Evolutionary conservation across 2,888 invertebrate species (phyloP).

Genomic region (Ornithoptera priamus): DNA sequence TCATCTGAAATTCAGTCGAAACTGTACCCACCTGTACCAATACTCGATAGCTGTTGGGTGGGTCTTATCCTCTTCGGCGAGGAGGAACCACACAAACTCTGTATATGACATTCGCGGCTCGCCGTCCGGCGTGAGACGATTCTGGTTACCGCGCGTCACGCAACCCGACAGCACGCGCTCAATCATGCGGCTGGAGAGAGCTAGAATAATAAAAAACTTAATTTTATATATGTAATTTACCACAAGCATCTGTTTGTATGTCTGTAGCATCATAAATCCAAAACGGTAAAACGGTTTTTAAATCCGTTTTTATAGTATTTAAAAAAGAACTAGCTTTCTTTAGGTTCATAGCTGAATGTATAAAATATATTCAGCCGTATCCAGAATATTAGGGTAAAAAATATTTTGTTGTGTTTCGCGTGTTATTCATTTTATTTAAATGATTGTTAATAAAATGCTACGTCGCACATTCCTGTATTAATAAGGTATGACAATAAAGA

Average conservation of each 20-base stretch:
- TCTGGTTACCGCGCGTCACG: conserved; percentile 90
- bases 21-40: conserved; percentile 87
- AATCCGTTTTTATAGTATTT: too few relatives aligned
- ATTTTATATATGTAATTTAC: conserved; percentile 1
- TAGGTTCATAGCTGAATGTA: too few relatives aligned
- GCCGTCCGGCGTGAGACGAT: conserved; percentile 73
- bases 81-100: conserved; percentile 99
- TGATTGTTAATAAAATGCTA: too few relatives aligned
- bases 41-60: conserved; percentile 97
- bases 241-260: background rate
- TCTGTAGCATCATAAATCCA: too few relatives aligned
- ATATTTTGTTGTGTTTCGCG: too few relatives aligned
- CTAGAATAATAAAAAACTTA: conserved; percentile 72
- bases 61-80: conserved; percentile 99
- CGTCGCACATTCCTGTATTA: too few relatives aligned
- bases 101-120: conserved; percentile 96
- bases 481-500: too few relatives aligned
- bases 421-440: too few relatives aligned
- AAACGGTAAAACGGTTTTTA: too few relatives aligned
- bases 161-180: conserved; percentile 98
- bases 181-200: conserved; percentile 96
- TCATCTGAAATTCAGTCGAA: background rate
- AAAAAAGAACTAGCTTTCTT: too few relatives aligned
- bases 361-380: too few relatives aligned
- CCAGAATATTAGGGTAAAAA: too few relatives aligned